phyloP scores from a whole-genome alignment of 2,888 invertebrate genomes.

The Drosophila pseudotakahashii region DNA sequence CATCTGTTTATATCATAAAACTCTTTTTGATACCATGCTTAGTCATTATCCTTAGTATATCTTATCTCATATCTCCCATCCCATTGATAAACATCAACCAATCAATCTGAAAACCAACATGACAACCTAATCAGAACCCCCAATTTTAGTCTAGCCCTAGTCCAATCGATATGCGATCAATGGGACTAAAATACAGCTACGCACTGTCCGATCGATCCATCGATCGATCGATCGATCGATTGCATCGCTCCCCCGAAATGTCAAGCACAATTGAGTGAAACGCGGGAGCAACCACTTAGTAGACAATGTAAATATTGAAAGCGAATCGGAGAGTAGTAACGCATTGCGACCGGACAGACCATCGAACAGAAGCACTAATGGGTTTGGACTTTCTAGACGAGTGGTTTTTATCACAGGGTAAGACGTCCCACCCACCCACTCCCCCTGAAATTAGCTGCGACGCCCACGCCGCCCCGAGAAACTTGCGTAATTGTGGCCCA shows the following conservation, averaged over 20 bases:
- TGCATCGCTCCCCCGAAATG: slow-evolving; percentile 57
- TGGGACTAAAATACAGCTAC: slow-evolving; percentile 57
- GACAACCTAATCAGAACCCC: neutral
- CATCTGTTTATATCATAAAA: too few species aligned
- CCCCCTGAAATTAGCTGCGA: slow-evolving; percentile 34
- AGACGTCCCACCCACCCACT: slow-evolving; percentile 47
- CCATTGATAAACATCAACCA: too few species aligned
- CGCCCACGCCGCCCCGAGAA: slow-evolving; percentile 31
- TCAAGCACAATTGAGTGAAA: slow-evolving; percentile 49
- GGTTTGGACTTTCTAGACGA: slow-evolving; percentile 84
- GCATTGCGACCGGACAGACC: slow-evolving; percentile 29
- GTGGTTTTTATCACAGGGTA: slow-evolving; percentile 84
- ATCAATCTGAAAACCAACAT: too few species aligned
- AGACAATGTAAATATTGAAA: slow-evolving; percentile 53
- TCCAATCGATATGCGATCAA: slow-evolving; percentile 64
- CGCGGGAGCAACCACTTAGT: slow-evolving; percentile 30
- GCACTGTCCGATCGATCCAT: slow-evolving; percentile 43
- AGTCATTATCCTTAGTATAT: too few species aligned
- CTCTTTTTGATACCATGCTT: too few species aligned
- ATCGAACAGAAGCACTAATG: slow-evolving; percentile 58
- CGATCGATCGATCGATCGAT: slow-evolving; percentile 62
- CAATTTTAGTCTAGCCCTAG: slow-evolving; percentile 15
- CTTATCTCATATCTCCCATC: too few species aligned
- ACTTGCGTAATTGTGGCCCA: slow-evolving; percentile 71
- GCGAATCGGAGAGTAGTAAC: slow-evolving; percentile 32